Percentiles rank a stretch among this genome's conserved stretches.
Evolutionary conservation across 2,797 vertebrate species (phyloP).

Genomic region (Astyanax mexicanus): DNA sequence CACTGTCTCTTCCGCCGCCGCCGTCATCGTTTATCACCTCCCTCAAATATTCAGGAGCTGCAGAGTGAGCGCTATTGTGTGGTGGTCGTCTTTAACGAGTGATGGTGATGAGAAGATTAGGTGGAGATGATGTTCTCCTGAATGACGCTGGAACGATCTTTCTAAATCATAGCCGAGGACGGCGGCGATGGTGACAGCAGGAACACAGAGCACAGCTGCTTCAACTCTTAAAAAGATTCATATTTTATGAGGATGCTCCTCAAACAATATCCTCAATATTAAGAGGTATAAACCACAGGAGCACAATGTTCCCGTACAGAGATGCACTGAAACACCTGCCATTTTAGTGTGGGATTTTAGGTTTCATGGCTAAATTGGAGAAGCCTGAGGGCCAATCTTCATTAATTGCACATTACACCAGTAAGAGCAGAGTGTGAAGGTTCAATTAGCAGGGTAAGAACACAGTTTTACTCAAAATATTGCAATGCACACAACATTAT

Average conservation of each 20-base stretch:
- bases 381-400: too few relatives aligned
- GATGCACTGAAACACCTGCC: too few relatives aligned
- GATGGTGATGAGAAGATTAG: not conserved
- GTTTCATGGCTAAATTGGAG: too few relatives aligned
- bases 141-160: not conserved
- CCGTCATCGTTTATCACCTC: constrained; percentile 2
- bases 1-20: not conserved
- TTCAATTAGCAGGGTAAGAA: too few relatives aligned
- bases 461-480: too few relatives aligned
- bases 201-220: not conserved
- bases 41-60: constrained; percentile 1
- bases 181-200: too few relatives aligned
- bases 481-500: too few relatives aligned
- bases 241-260: not conserved
- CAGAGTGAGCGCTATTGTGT: not conserved
- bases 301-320: not conserved
- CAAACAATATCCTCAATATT: not conserved
- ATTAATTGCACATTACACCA: too few relatives aligned
- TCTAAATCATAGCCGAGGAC: not conserved
- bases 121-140: not conserved
- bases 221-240: too few relatives aligned
- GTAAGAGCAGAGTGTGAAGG: too few relatives aligned
- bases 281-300: not conserved
- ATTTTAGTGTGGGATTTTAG: too few relatives aligned
- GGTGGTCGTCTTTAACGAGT: not conserved